Percentiles rank a stretch among this genome's conserved stretches.
Evolutionary conservation across 2,888 invertebrate species (phyloP).

Genomic region (Drosophila acutilabella): DNA sequence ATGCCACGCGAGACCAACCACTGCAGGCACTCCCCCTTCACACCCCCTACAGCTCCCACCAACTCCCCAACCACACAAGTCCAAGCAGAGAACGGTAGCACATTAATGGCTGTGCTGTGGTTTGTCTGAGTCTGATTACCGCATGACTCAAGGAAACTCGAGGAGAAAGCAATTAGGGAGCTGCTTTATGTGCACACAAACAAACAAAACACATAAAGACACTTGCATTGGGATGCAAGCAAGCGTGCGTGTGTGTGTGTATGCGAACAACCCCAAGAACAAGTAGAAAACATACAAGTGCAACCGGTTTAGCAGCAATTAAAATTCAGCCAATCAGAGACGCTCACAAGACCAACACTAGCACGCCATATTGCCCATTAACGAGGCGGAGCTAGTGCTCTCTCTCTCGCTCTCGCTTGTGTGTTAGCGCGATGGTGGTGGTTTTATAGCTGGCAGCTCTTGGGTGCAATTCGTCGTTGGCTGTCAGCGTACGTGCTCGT

Average conservation of each 20-base stretch:
- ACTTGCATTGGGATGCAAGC: neutral
- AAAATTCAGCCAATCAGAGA: slow-evolving; percentile 59
- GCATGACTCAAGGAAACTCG: slow-evolving; percentile 58
- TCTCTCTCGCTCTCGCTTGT: slow-evolving; percentile 11
- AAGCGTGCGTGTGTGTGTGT: neutral
- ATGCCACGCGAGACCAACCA: slow-evolving; percentile 61
- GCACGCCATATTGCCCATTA: slow-evolving; percentile 80
- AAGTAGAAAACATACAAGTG: slow-evolving; percentile 50
- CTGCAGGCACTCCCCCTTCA: neutral
- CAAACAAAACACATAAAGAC: slow-evolving; percentile 1
- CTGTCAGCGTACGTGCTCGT: neutral
- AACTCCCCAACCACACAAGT: neutral
- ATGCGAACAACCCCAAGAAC: slow-evolving; percentile 43
- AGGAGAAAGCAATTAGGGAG: slow-evolving; percentile 81
- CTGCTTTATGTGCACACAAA: slow-evolving; percentile 14
- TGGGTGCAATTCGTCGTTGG: slow-evolving; percentile 48
- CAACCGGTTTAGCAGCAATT: slow-evolving; percentile 69
- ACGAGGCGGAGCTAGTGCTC: slow-evolving; percentile 69
- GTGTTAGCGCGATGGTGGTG: slow-evolving; percentile 54
- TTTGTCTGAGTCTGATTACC: slow-evolving; percentile 74
- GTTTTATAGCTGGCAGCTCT: slow-evolving; percentile 53
- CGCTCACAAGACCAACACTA: slow-evolving; percentile 29
- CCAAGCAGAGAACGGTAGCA: slow-evolving; percentile 18
- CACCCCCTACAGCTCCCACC: neutral
- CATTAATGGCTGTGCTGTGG: slow-evolving; percentile 68